phyloP scores from a whole-genome alignment of 2,113 vertebrate species.

The Leuciscus idus region DNA sequence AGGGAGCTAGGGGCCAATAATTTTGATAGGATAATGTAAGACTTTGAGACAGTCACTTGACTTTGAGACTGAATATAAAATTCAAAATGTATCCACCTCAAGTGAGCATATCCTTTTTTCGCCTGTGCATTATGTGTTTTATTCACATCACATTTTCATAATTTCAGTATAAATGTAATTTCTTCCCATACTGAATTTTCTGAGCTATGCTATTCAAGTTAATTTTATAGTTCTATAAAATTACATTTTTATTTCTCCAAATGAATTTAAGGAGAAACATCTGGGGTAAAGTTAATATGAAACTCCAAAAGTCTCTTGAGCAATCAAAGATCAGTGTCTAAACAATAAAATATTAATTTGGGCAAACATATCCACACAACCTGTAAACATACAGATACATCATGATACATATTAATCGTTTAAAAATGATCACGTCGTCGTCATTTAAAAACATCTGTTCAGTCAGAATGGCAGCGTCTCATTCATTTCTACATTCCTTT shows the following conservation, averaged over 20 bases:
- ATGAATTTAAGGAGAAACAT: neutral
- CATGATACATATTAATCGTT: neutral
- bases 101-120: neutral
- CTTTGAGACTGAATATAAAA: neutral
- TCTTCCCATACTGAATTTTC: neutral
- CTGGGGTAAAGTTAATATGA: neutral
- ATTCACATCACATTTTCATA: neutral
- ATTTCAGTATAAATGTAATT: neutral
- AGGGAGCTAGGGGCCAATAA: neutral
- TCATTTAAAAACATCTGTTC: neutral
- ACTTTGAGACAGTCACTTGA: neutral
- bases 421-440: neutral
- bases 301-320: neutral
- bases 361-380: constrained; percentile 1
- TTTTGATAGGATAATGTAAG: neutral
- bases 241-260: neutral
- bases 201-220: neutral
- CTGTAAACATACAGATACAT: neutral
- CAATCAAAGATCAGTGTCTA: neutral
- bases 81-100: neutral
- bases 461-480: neutral
- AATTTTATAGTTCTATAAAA: neutral
- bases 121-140: neutral
- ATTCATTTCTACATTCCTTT: neutral
- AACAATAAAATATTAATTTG: neutral